Evolutionary conservation across 2,113 vertebrate species (phyloP).

Genomic region (Psilopogon haemacephalus): DNA sequence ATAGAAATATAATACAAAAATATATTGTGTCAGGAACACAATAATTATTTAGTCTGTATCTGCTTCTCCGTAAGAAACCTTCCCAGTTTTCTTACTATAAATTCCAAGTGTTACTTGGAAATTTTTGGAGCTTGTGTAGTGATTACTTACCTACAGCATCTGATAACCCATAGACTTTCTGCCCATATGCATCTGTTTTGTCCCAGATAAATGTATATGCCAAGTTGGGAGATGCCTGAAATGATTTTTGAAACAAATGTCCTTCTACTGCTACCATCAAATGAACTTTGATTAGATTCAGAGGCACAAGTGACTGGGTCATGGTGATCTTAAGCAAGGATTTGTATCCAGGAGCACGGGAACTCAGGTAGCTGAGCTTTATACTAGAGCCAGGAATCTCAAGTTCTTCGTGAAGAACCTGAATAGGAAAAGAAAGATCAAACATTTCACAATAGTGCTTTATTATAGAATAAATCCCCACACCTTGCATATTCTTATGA

Average conservation of each 20-base stretch:
- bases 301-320: constrained; percentile 92
- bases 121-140: neutral
- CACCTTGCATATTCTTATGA: neutral
- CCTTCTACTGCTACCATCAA: constrained; percentile 98
- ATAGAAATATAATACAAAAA: neutral
- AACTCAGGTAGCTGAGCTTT: constrained; percentile 95
- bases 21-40: neutral
- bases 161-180: constrained; percentile 93
- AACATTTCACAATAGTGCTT: neutral
- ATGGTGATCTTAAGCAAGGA: constrained; percentile 96
- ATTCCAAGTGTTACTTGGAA: neutral
- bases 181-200: constrained; percentile 95
- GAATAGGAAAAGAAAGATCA: constrained; percentile 45
- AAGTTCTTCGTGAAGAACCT: constrained; percentile 98
- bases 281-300: constrained; percentile 96
- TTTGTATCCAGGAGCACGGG: constrained; percentile 91
- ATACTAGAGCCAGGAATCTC: constrained; percentile 90
- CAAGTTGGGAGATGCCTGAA: constrained; percentile 95
- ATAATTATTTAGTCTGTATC: neutral
- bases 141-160: constrained; percentile 91
- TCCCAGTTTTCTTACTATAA: neutral
- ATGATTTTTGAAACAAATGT: constrained; percentile 97
- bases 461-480: neutral
- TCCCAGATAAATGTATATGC: constrained; percentile 99
- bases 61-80: neutral